Conservation (phyloP, 2,113 vertebrate genomes). For the Phaethon lepturus region DNA sequence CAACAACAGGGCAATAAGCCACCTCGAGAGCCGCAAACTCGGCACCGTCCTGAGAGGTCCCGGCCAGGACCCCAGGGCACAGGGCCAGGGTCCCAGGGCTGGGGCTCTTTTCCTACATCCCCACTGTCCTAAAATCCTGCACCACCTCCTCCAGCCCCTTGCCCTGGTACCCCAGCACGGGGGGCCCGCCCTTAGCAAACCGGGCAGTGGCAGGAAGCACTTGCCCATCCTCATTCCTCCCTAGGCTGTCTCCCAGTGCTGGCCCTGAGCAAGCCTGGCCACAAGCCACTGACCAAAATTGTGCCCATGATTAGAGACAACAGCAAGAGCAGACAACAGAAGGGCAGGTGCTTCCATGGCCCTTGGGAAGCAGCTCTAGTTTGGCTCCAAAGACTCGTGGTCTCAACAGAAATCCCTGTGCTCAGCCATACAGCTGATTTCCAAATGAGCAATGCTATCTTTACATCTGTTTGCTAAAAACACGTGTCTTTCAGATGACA, state of each 20-base stretch:
- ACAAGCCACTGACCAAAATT: background rate
- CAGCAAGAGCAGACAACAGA: background rate
- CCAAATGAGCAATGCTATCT: background rate
- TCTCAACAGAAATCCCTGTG: background rate
- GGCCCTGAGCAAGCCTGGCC: background rate
- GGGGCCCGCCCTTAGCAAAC: background rate
- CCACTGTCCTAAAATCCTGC: background rate
- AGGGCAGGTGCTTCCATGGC: background rate
- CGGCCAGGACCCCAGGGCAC: rapidly evolving
- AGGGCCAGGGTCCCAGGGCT: background rate
- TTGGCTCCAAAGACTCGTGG: background rate
- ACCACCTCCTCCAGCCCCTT: background rate
- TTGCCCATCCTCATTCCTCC: background rate
- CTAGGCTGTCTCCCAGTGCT: background rate
- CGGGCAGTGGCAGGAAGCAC: background rate
- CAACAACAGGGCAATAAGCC: rapidly evolving
- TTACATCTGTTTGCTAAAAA: background rate
- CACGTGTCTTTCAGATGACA: background rate
- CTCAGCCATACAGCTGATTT: background rate
- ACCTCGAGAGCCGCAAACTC: rapidly evolving
- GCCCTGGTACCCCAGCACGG: background rate
- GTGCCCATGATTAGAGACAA: background rate
- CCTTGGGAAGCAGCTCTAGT: background rate
- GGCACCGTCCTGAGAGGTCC: rapidly evolving
- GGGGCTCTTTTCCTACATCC: background rate